Percentiles rank a stretch among this genome's conserved stretches.
phyloP scores from a whole-genome alignment of 1,140 invertebrate genomes.

The Drosophila navojoa region DNA sequence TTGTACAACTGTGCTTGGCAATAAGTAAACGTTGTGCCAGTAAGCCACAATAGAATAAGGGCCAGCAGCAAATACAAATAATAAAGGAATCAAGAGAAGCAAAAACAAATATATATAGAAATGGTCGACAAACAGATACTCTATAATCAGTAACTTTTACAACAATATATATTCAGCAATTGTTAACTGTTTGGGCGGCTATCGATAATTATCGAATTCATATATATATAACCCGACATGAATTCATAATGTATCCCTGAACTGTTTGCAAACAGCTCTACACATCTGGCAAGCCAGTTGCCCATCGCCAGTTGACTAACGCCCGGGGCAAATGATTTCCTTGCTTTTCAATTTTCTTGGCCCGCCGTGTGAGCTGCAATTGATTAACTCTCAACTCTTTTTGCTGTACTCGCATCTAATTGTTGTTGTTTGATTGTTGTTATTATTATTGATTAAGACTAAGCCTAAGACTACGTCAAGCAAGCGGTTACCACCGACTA shows the following conservation, averaged over 20 bases:
- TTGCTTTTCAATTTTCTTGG: slow-evolving; percentile 12
- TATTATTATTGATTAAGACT: slow-evolving; percentile 32
- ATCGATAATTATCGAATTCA: neutral
- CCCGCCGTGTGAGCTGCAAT: neutral
- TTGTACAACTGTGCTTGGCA: neutral
- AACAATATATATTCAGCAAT: no score
- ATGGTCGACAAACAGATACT: neutral
- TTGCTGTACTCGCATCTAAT: slow-evolving; percentile 57
- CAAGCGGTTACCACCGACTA: slow-evolving; percentile 69
- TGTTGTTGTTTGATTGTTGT: slow-evolving; percentile 72
- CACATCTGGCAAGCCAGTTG: no score
- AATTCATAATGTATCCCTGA: no score
- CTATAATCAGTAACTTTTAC: neutral
- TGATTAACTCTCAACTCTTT: neutral
- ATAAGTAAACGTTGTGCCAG: slow-evolving; percentile 1
- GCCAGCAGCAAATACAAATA: neutral
- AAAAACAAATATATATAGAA: neutral
- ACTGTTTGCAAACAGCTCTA: no score
- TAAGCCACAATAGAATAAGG: neutral
- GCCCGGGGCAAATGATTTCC: no score
- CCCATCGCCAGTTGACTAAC: neutral
- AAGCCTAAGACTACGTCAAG: slow-evolving; percentile 51
- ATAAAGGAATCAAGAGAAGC: neutral
- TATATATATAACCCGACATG: no score
- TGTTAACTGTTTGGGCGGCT: neutral